A percentile compares a stretch with the other conserved stretches of the same genome.
Evolutionary conservation across 2,797 vertebrate species (phyloP).

Genomic region (Chaetodon trifasciatus): DNA sequence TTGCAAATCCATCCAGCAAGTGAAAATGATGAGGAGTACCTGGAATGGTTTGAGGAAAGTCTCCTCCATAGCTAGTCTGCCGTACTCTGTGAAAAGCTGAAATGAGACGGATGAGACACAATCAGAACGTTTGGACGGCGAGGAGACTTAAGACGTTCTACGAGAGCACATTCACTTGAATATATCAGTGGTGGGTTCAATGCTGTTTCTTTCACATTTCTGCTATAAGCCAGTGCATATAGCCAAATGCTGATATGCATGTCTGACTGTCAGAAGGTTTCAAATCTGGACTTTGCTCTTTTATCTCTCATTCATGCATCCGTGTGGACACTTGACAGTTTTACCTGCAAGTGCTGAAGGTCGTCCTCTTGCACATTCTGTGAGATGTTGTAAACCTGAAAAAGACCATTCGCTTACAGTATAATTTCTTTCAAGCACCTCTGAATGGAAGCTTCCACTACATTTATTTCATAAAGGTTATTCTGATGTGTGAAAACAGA

Average conservation of each 20-base stretch:
- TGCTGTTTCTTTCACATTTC: background rate
- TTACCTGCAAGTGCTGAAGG: slow-evolving; percentile 97
- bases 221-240: background rate
- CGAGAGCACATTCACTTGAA: background rate
- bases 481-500: background rate
- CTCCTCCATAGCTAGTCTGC: slow-evolving; percentile 97
- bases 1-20: background rate
- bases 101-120: slow-evolving; percentile 24
- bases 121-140: background rate
- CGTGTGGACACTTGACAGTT: too few relatives aligned
- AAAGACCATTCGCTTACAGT: slow-evolving; percentile 26
- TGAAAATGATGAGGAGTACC: slow-evolving; percentile 78
- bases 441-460: background rate
- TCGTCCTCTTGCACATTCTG: slow-evolving; percentile 99
- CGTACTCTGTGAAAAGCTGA: slow-evolving; percentile 98
- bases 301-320: background rate
- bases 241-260: background rate
- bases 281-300: background rate
- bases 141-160: background rate
- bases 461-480: background rate
- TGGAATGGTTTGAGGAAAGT: slow-evolving; percentile 98
- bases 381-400: slow-evolving; percentile 98
- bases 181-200: background rate
- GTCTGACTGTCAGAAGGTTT: background rate
- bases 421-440: background rate